Conservation (phyloP, 2,888 invertebrate genomes). For the Punctoribates punctum region DNA sequence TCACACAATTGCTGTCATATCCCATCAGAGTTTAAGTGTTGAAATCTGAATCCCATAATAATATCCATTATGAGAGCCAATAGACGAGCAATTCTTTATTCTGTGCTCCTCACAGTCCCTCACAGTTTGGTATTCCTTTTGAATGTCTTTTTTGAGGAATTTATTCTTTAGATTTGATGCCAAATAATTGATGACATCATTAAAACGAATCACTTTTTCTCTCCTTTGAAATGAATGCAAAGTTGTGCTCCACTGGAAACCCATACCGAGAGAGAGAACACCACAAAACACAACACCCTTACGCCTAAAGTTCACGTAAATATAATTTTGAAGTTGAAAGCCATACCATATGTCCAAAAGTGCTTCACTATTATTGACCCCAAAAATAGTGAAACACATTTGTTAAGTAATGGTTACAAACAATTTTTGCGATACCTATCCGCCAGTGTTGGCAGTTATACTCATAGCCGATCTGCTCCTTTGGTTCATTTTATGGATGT, state of each 20-base stretch:
- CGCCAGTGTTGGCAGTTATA: background rate
- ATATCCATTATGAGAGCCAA: background rate
- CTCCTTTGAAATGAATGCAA: background rate
- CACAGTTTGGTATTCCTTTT: background rate
- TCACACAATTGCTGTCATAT: too few relatives aligned
- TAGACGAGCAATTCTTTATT: background rate
- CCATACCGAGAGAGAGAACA: too few relatives aligned
- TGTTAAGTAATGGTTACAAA: background rate
- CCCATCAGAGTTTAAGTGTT: background rate
- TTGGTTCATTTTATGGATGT: background rate
- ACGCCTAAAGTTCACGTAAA: background rate
- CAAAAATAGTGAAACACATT: background rate
- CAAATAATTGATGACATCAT: slow-evolving; percentile 5
- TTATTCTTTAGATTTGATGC: slow-evolving; percentile 5
- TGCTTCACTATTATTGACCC: slow-evolving; percentile 3
- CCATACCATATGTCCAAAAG: background rate
- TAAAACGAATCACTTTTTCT: slow-evolving; percentile 5
- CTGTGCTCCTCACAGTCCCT: background rate
- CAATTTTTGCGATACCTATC: slow-evolving; percentile 9
- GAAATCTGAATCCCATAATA: background rate
- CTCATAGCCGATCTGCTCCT: background rate
- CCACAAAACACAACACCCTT: too few relatives aligned
- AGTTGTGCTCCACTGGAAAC: too few relatives aligned
- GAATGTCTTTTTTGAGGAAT: background rate
- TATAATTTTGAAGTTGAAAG: background rate